Base-by-base conservation (phyloP, 2,113 vertebrate species). In the Tautogolabrus adspersus region DNA sequence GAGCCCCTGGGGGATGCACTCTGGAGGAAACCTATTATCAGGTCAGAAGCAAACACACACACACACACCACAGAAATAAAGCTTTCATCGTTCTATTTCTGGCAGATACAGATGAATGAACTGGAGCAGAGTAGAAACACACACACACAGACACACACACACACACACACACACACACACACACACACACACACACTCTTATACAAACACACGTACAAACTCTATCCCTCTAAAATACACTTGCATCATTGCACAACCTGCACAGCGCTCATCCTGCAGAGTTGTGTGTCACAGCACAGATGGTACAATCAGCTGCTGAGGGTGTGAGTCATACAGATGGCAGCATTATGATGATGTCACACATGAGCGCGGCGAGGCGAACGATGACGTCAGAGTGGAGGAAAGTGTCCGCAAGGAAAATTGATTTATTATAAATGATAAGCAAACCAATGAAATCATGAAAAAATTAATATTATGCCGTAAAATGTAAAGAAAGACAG, bases 21-120 rank as follows among this genome's bases (percentile, higher is more conserved):
- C 66, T 64, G 63, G 79, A 80, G 75, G 52, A 86, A 83, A 72
- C 21, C 58, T 75, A 78, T 78, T 88, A 82, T 84, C 74, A 87
- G 81, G 81, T 84, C 84, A 79, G 67, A 37, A 71, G 52, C 40
- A 55, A 54, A 26, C 73, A 72, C 58, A 65, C 68, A 72, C 60
- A 66, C 58, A 65, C 47, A 38, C 34, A 47, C 62, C 49, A 73
- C 34, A 66, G 38, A 76, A 55, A 84, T 44, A 64, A 79, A 42
- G 54, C 74, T 83, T 76, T 76, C 73, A 82, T 37, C 40, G 0
- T 59, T 87, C 72, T 86, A 88, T 90, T 83, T 79, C 66, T 37
- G 83, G 74, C 66, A 56, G 34, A 75, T 51, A 12, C 47, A 72
- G 58, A 62, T 84, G 77, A 76, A 79, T 85, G 79, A 85, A 88